Base-by-base conservation (phyloP, 2,113 vertebrate species). In the Garra rufa region DNA sequence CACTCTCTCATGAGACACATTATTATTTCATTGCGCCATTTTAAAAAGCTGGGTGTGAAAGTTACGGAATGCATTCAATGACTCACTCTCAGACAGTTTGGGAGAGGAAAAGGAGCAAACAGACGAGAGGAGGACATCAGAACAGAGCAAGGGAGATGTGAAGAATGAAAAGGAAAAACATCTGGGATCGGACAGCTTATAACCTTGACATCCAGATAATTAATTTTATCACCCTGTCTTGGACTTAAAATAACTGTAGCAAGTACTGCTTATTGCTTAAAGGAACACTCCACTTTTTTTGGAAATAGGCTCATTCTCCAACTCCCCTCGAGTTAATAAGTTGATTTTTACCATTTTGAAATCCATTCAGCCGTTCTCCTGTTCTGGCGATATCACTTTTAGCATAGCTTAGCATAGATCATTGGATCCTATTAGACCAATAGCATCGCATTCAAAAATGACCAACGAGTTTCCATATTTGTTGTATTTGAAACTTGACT, bases 1-100 rank as follows among this genome's bases (percentile, higher is more conserved):
- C 44, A 73, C 44, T 83, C 65, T 24, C 70, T 81, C 84, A 76
- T 57, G 86, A 86, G 41, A 75, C 13, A 61, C 70, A 82, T 86
- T 86, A 81, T 76, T 89, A 83, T 89, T 89, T 89, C 61, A 85
- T 85, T 65, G 83, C 83, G 83, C 80, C 77, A 65, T 85, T 89
- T 88, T 76, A 75, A 85, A n/a, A 88, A 71, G 77, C 83, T 85
- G 77, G 77, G 73, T 85, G 83, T 80, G 79, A 87, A 83, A 59
- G 59, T 52, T 55, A n/a, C 1, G 38, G 82, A 85, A 87, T 73
- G 73, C 77, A 81, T 44, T 73, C 41, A 73, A 44, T 73, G n/a
- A 44, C n/a, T 73, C 41, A 41, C 86, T 83, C 67, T 82, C 71
- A 83, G 85, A 82, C 85, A 78, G 84, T 52, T 73, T 50, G 74